These are phyloP conservation scores for Desmophyllum pertusum DNA, from an alignment of 92 coral and sea anemone species.

Conservation along the genomic window DNA sequence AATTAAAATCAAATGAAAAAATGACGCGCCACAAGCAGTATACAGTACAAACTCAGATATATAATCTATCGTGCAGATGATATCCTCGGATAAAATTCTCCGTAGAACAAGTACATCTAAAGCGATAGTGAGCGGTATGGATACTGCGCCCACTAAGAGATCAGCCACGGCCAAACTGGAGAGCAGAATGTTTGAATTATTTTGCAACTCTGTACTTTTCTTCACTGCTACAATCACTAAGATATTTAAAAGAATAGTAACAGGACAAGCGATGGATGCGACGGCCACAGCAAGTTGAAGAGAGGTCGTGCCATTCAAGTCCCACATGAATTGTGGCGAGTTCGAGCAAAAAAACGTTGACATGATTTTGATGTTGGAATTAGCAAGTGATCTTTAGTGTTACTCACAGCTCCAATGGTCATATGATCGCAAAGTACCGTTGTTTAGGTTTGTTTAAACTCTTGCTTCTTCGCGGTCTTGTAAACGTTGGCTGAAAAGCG, in stretches of 20 bases:
- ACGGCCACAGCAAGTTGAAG: neutral
- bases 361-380: neutral
- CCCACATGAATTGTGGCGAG: neutral
- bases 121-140: neutral
- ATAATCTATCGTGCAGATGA: neutral
- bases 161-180: constrained; percentile 9
- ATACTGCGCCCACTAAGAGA: constrained; percentile 15
- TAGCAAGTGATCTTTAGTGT: neutral
- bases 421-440: too few relatives aligned
- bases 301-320: neutral
- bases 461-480: too few relatives aligned
- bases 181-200: neutral
- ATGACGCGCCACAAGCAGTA: neutral
- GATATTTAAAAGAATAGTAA: neutral
- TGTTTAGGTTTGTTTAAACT: too few relatives aligned
- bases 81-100: neutral
- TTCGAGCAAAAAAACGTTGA: neutral
- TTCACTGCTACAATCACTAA: neutral
- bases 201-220: neutral
- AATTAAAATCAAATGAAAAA: neutral
- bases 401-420: too few relatives aligned
- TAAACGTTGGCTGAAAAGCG: too few relatives aligned
- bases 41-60: neutral
- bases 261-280: neutral
- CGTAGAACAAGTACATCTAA: neutral